Base-by-base conservation (phyloP, 1,140 invertebrate genomes). In the Triops cancriformis region DNA sequence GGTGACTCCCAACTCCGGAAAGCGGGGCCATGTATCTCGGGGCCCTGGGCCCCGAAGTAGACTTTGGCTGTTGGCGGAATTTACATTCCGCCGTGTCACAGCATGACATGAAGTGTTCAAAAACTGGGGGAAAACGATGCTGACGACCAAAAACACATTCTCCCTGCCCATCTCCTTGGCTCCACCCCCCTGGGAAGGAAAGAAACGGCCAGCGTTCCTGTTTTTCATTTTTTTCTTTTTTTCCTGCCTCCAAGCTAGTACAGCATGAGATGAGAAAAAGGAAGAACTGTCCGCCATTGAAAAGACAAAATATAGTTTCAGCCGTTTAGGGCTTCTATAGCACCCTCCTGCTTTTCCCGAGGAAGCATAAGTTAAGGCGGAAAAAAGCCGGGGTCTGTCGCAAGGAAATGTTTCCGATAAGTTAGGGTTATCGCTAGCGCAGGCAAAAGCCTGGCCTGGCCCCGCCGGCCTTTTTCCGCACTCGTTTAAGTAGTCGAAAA, bases 371-470 rank as follows among this genome's bases (percentile, higher is more conserved):
- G 51, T 64, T 64, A 64, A 23, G 3, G 5, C 9, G 23, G 14
- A 64, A 64, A 64, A 64, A 64, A 64, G 18, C 23, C 3, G 51
- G 31, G 31, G 9, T 18, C 51, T 64, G 51, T 64, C 51, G 18
- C 51, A 64, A 64, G 51, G 51, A 64, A 64, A 64, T 64, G 51
- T 64, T 64, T 64, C 51, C 51, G 51, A 64, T 64, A 64, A 64
- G 51, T 64, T 64, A 64, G 51, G 51, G 51, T 64, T 64, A 64
- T 64, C 51, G 51, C 51, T 64, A 64, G 10, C 51, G 51, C 51
- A 64, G 51, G 51, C n/a, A 64, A 64, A 64, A 64, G 51, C 51
- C 18, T 64, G 14, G 51, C 51, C n/a, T n/a, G n/a, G n/a, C n/a
- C n/a, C n/a, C n/a, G 18, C 51, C 51, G 51, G 31, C 51, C 51